Base-by-base conservation (phyloP, 2,888 invertebrate genomes). In the Sympetrum striolatum region DNA sequence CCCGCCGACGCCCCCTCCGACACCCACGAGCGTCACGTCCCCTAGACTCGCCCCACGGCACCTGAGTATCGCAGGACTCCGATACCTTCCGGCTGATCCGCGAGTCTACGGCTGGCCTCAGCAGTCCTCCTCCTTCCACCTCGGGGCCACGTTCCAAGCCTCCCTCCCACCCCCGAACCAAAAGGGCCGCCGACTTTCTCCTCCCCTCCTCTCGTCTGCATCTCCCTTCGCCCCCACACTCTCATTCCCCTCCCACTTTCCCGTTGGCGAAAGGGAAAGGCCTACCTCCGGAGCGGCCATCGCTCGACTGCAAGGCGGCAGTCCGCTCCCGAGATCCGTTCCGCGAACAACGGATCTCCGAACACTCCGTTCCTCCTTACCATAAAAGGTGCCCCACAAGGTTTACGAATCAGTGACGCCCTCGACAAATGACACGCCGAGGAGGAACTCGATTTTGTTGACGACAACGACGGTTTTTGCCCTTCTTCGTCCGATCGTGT, bases 241-340 rank as follows among this genome's bases (percentile, higher is more conserved):
- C 81, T 58, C 35, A 1, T 35, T 1, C 25, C 58, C 31, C 60
- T 37, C 86, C 86, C 73, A 31, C 73, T 73, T 60, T 48, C 15
- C 86, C 86, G 58, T 82, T 35, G 86, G 60, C 53, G 86, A 86
- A 86, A 86, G 86, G 86, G 86, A 86, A 86, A 86, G 86, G 64
- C 39, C 64, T 14, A 31, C 73, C 31, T 73, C 73, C 18, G 53
- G 8, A 73, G 73, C 86, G 86, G 86, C 86, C 86, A 86, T 86
- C 86, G 86, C 60, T 86, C 60, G 37, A 60, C 86, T 37, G 58
- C 60, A n/a, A n/a, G 86, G 37, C 58, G 37, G 37, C 58, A 86
- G 86, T 86, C 60, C 58, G 60, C 60, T 60, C 60, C 18, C 35
- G 86, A 37, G 86, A 64, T 35, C 60, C 60, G 86, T 37, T 31